Evolutionary conservation across 2,113 vertebrate genomes (phyloP).

Genomic region (Prinia subflava): DNA sequence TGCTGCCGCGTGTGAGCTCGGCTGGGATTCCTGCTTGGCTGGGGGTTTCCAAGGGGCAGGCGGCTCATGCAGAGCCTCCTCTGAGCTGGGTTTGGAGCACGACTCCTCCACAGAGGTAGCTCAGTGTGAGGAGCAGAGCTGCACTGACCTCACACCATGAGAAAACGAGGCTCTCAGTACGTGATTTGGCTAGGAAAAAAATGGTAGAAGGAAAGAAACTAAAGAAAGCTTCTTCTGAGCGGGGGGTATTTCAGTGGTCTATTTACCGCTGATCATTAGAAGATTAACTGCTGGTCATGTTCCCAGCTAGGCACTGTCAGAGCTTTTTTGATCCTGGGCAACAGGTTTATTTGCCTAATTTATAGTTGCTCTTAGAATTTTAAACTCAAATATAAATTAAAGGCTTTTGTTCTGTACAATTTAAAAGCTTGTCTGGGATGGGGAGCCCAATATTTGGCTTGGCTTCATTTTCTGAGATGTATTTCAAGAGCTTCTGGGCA

Average conservation of each 20-base stretch:
- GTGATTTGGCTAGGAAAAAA: background rate
- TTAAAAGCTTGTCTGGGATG: background rate
- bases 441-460: constrained; percentile 22
- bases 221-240: background rate
- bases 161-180: background rate
- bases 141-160: constrained; percentile 17
- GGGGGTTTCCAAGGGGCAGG: background rate
- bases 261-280: constrained; percentile 11
- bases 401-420: constrained; percentile 40
- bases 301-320: constrained; percentile 22
- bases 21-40: background rate
- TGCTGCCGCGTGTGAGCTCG: background rate
- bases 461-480: constrained; percentile 6
- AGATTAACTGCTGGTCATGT: constrained; percentile 48
- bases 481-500: constrained; percentile 43
- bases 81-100: fast-evolving
- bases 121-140: constrained; percentile 39
- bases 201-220: background rate
- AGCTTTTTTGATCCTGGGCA: constrained; percentile 44
- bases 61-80: background rate
- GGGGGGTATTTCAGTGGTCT: background rate
- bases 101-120: background rate
- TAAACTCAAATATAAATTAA: constrained; percentile 56
- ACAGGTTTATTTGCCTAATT: constrained; percentile 60
- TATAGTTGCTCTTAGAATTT: constrained; percentile 60